Base-by-base conservation (phyloP, 2,113 vertebrate genomes). In the Mirounga angustirostris region DNA sequence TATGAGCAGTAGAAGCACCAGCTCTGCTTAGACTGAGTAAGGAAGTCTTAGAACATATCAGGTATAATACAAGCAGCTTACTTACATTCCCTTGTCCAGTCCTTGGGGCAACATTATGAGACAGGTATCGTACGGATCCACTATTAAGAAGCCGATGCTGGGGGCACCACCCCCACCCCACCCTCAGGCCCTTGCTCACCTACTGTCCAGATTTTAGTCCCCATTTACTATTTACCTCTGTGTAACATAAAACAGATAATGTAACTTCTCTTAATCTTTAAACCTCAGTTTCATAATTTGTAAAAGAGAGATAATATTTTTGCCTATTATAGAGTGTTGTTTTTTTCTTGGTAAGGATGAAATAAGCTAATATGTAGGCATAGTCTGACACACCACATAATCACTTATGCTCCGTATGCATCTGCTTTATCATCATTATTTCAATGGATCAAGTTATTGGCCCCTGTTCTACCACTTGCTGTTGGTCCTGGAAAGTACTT, bases 241-340 rank as follows among this genome's bases (percentile, higher is more conserved):
- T 52, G 2, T 36, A 59, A 67, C 7, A 46, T 93, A 69, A 90
- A 83, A 24, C 40, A 74, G 22, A 59, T 84, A 43, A 18, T 19
- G 24, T 82, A 79, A 26, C 10, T 3, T 80, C 54, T 65, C 61
- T 65, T 91, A n/a, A 82, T 63, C 46, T 81, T 88, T 89, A 84
- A 76, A 26, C 19, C 56, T 89, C 56, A 30, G 28, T 88, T 97
- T 94, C 30, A 28, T 88, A 65, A 69, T 36, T 58, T 85, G 2
- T 81, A 76, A 88, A 84, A 58, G 7, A 71, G 21, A 9, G 26
- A 76, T 80, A 28, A 10, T 71, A 33, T 81, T 56, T 50, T 52
- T 78, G 26, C 4, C 21, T 26, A 16, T 82, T 16, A 28, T 7
- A 43, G 54, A 12, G 2, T 26, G 7, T 28, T 46, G 71, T 30